A percentile compares a stretch with the other conserved stretches of the same genome.
Evolutionary conservation across 2,113 vertebrate genomes (phyloP).

Genomic region (Hippocampus zosterae): DNA sequence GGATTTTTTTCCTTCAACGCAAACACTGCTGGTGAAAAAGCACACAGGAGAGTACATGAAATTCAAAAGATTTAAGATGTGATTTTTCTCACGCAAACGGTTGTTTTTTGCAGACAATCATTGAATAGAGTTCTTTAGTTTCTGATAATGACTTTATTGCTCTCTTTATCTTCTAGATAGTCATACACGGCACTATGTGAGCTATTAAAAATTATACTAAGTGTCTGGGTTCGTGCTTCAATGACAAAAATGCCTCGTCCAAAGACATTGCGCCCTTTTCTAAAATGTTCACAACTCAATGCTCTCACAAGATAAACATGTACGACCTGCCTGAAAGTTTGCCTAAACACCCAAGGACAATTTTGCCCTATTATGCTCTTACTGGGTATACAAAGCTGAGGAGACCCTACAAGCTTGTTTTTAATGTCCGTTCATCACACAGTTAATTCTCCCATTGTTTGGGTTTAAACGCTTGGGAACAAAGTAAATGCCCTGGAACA

Average conservation of each 20-base stretch:
- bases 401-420: background rate
- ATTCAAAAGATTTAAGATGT: too few relatives aligned
- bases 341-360: background rate
- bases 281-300: background rate
- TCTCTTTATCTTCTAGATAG: background rate
- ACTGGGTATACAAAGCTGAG: background rate
- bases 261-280: background rate
- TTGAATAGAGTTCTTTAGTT: background rate
- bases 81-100: too few relatives aligned
- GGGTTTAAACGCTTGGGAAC: background rate
- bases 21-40: too few relatives aligned
- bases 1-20: too few relatives aligned
- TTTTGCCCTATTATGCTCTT: background rate
- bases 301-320: background rate
- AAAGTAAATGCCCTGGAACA: background rate
- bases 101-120: background rate
- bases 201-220: background rate
- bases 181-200: background rate
- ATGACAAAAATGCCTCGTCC: background rate
- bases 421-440: background rate
- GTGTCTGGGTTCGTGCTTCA: background rate
- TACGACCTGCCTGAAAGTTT: background rate
- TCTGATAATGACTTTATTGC: background rate
- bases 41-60: too few relatives aligned
- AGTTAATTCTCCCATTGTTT: background rate